phyloP scores from a whole-genome alignment of 1,140 invertebrate genomes.

The Cepaea nemoralis region DNA sequence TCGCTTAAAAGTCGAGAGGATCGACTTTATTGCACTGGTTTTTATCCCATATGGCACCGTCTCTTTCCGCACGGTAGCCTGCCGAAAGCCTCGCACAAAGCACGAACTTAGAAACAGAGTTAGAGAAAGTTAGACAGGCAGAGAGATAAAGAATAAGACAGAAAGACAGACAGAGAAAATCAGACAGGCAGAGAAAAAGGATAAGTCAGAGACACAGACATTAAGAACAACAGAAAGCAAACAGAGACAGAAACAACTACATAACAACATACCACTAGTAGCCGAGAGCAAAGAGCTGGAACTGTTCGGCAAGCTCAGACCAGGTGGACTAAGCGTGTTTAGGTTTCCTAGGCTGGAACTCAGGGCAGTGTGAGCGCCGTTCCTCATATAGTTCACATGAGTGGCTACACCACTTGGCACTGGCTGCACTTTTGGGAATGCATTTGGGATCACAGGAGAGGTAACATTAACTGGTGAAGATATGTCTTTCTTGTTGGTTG shows the following conservation, averaged over 20 bases:
- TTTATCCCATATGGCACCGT: too few relatives aligned
- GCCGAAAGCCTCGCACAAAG: too few relatives aligned
- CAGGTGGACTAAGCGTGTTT: conserved; percentile 9
- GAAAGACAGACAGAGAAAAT: too few relatives aligned
- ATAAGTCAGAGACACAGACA: too few relatives aligned
- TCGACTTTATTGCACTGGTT: too few relatives aligned
- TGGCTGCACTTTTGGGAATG: conserved; percentile 40
- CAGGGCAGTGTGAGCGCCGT: not conserved
- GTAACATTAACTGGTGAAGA: conserved; percentile 35
- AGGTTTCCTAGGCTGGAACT: not conserved
- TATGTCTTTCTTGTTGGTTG: conserved; percentile 18
- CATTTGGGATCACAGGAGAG: conserved; percentile 34
- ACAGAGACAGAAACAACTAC: too few relatives aligned
- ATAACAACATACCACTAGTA: conserved; percentile 27
- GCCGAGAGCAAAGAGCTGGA: conserved; percentile 10
- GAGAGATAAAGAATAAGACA: too few relatives aligned
- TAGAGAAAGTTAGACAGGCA: too few relatives aligned
- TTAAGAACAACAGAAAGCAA: not conserved
- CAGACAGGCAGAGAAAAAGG: too few relatives aligned
- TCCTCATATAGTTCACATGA: not conserved
- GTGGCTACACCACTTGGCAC: not conserved
- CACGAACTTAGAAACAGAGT: too few relatives aligned
- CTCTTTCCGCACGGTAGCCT: too few relatives aligned
- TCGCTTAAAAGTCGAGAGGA: too few relatives aligned
- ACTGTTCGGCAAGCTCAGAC: conserved; percentile 8